Evolutionary conservation across 2,797 vertebrate genomes (phyloP).

Genomic region (Tokudaia muenninki): DNA sequence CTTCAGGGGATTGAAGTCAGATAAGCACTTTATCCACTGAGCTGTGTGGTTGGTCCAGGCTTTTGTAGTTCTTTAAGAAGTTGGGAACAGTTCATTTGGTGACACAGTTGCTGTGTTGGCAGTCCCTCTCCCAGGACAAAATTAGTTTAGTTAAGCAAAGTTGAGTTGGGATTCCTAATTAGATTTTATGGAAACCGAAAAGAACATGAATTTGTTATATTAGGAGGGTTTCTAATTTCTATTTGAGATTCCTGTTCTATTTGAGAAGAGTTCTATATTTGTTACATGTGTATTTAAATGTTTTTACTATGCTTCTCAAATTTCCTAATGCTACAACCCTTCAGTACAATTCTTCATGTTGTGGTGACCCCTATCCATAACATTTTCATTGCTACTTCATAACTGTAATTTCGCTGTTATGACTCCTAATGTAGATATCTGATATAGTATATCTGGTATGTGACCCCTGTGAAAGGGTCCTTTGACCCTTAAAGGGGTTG

Average conservation of each 20-base stretch:
- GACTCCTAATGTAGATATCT: neutral
- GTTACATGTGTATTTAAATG: neutral
- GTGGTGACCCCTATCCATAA: neutral
- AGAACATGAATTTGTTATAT: constrained; percentile 24
- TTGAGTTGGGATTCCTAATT: constrained; percentile 29
- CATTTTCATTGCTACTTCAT: neutral
- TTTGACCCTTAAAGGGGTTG: neutral
- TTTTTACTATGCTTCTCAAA: neutral
- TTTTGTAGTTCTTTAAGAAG: constrained; percentile 45
- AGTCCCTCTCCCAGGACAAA: constrained; percentile 12
- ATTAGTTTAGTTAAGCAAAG: neutral
- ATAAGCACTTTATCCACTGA: neutral
- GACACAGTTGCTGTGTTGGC: constrained; percentile 46
- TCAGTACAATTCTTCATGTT: neutral
- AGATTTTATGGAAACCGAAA: constrained; percentile 60
- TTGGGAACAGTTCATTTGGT: neutral
- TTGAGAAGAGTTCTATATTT: constrained; percentile 49
- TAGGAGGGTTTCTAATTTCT: neutral
- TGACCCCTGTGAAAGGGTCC: neutral
- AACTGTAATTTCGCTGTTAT: neutral
- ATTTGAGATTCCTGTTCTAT: neutral
- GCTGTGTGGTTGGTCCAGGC: neutral
- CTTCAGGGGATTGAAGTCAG: neutral
- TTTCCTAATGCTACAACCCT: neutral
- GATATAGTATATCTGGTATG: neutral